Evolutionary conservation across 1,140 invertebrate species (phyloP), one percentile per base, ranked within the genome.

Genomic region (Aphaenogaster ashmeadi): DNA sequence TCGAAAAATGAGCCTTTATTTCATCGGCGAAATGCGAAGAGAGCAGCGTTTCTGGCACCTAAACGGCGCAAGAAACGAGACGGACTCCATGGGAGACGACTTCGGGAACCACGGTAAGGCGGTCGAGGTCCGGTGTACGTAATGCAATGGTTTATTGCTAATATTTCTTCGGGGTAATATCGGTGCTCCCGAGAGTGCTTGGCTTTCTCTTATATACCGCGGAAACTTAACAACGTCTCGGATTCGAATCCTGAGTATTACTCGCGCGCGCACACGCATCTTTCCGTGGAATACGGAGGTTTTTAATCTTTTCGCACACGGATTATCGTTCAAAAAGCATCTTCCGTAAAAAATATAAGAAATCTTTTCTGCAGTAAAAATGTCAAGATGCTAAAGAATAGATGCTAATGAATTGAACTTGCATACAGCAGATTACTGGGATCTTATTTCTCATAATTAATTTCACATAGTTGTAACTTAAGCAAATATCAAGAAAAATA

Each of bases 1-100:
- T 90, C 89, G 89, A 91, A 90, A 91, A 91, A 91, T 91, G 90
- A 90, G 90, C 81, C 90, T 79, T 90, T 91, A 91, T 91, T 91
- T 91, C 90, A 91, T 90, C 90, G 90, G 87, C 54, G 64, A 62
- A 83, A 88, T 74, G 81, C 79, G 88, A 88, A 78, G 64, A 86
- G 79, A 86, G 81, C 52, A 60, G 77, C 87, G 33, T 88, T 90
- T 88, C 89, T 91, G 77, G 87, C 90, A 83, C 52, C 89, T 86
- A 83, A 90, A 91, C 71, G 77, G 58, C 85, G 44, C 64, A 72
- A 88, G 87, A 90, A 89, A 89, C 86, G 75, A 72, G 38, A 52
- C 72, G 56, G 87, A 79, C 81, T 87, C 77, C 56, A 36, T 67
- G 60, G 77, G 60, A 79, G 81, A 88, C 58, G 81, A 88, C 58